These are phyloP conservation scores for Eupithecia inturbata DNA, from an alignment of 2,888 invertebrate species.

Conservation along the genomic window DNA sequence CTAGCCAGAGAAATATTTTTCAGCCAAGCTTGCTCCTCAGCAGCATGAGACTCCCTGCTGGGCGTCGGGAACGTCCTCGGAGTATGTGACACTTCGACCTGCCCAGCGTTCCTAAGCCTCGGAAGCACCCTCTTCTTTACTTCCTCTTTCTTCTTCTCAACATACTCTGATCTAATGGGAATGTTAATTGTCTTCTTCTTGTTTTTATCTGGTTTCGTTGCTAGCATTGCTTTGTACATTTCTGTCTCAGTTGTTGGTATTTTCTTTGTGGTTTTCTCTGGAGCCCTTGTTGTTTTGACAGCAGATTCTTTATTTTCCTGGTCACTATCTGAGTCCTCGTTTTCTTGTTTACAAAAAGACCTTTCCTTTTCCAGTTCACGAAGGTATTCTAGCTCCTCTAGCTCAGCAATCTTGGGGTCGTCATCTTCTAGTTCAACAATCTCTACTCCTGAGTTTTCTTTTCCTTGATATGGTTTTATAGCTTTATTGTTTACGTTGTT, in stretches of 20 bases:
- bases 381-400: conserved; percentile 3
- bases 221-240: conserved; percentile 17
- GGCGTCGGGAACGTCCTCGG: conserved; percentile 92
- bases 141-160: conserved; percentile 69
- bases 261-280: conserved; percentile 16
- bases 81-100: conserved; percentile 88
- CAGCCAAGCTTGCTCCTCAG: conserved; percentile 92
- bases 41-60: conserved; percentile 87
- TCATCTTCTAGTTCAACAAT: conserved; percentile 30
- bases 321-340: neutral
- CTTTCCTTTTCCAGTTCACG: neutral
- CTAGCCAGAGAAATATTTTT: conserved; percentile 90
- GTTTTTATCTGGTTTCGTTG: conserved; percentile 24
- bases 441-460: conserved; percentile 36
- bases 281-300: conserved; percentile 20
- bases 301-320: conserved; percentile 9
- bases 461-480: conserved; percentile 22
- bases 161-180: conserved; percentile 67
- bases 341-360: neutral
- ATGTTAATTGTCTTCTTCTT: conserved; percentile 47
- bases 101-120: conserved; percentile 82
- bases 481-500: conserved; percentile 15
- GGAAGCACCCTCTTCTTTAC: conserved; percentile 76
- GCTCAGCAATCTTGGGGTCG: conserved; percentile 28
- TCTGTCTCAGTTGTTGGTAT: conserved; percentile 20